These are phyloP conservation scores for Esperia sulphurella DNA, from an alignment of 2,888 invertebrate species.

Conservation along the genomic window DNA sequence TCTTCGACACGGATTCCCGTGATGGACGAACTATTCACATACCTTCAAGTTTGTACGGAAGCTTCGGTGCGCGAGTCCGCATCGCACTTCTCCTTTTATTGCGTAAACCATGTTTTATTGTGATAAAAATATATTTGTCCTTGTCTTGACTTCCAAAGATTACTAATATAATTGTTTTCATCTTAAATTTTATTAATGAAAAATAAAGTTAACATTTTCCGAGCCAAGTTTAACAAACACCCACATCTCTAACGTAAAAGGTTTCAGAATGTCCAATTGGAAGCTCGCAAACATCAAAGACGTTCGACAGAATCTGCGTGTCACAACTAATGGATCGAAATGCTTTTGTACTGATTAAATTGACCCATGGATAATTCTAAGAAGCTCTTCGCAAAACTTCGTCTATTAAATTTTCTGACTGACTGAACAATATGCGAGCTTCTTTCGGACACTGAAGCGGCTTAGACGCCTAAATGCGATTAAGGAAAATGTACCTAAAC, in stretches of 20 bases:
- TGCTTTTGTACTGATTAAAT: slow-evolving; percentile 6
- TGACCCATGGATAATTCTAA: background rate
- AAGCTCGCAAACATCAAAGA: background rate
- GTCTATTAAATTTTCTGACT: background rate
- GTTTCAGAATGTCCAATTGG: background rate
- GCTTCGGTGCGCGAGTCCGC: too few species aligned
- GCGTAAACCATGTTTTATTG: too few species aligned
- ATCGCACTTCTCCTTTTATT: too few species aligned
- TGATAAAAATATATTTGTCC: too few species aligned
- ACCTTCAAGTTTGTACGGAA: too few species aligned
- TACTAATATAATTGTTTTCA: too few species aligned
- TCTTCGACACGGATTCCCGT: too few species aligned
- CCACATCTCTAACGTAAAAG: background rate
- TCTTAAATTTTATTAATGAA: background rate
- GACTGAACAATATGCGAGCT: background rate
- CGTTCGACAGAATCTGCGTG: background rate
- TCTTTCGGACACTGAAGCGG: background rate
- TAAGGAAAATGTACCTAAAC: background rate
- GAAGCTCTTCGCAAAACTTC: background rate
- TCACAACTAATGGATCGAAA: slow-evolving; percentile 15
- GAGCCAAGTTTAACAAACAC: background rate
- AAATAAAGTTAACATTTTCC: background rate
- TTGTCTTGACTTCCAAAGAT: too few species aligned
- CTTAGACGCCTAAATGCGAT: too few species aligned
- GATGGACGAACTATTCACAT: too few species aligned